Evolutionary conservation across 2,113 vertebrate species (phyloP).

Genomic region (Mus spicilegus): DNA sequence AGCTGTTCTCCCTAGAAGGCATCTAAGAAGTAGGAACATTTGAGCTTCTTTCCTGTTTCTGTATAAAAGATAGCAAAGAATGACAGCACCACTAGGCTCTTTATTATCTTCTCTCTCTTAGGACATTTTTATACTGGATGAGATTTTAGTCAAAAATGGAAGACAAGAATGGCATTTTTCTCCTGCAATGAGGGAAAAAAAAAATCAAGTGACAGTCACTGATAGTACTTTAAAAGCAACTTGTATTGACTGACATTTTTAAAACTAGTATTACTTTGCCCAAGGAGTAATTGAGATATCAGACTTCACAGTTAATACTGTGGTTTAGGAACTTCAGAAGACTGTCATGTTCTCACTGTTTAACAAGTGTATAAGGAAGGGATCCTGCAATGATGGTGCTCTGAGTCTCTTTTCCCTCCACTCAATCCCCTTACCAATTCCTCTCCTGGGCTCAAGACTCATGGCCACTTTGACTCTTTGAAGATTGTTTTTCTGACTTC

Average conservation of each 20-base stretch:
- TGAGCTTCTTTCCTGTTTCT: background rate
- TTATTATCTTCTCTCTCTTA: slow-evolving; percentile 45
- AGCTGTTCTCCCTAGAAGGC: background rate
- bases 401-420: slow-evolving; percentile 58
- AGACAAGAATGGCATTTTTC: slow-evolving; percentile 65
- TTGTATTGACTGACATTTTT: slow-evolving; percentile 75
- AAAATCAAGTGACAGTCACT: slow-evolving; percentile 38
- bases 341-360: slow-evolving; percentile 64
- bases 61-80: slow-evolving; percentile 36
- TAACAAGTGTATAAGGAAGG: slow-evolving; percentile 77
- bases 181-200: background rate
- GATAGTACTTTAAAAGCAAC: slow-evolving; percentile 56
- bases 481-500: slow-evolving; percentile 66
- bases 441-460: slow-evolving; percentile 56
- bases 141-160: slow-evolving; percentile 65
- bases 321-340: slow-evolving; percentile 63
- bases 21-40: background rate
- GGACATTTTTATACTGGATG: slow-evolving; percentile 35
- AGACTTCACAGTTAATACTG: slow-evolving; percentile 60
- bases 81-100: background rate
- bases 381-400: background rate
- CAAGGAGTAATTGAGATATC: slow-evolving; percentile 74
- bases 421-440: slow-evolving; percentile 65
- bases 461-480: slow-evolving; percentile 67
- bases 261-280: slow-evolving; percentile 75